Conservation (phyloP, 2,888 invertebrate species). For the Heliconius erato region DNA sequence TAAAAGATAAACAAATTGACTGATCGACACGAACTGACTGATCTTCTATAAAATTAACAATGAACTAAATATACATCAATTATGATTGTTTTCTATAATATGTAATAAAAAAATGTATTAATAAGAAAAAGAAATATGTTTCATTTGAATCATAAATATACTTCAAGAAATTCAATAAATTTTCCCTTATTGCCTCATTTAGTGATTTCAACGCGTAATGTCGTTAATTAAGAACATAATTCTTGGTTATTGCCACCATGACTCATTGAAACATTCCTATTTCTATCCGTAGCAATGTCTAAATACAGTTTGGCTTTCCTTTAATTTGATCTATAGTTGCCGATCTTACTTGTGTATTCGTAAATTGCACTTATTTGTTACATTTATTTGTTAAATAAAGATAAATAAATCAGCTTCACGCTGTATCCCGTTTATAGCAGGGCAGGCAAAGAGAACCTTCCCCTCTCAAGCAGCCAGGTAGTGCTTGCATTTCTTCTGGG, state of each 20-base stretch:
- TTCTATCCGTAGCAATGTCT: constrained; percentile 6
- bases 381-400: too few relatives aligned
- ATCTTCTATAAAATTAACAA: not conserved
- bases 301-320: not conserved
- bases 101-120: not conserved
- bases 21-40: not conserved
- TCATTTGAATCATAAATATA: constrained; percentile 25
- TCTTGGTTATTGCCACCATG: constrained; percentile 35
- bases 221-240: constrained; percentile 43
- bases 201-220: constrained; percentile 33
- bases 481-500: too few relatives aligned
- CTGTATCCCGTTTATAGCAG: too few relatives aligned
- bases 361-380: not conserved
- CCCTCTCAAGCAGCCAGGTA: too few relatives aligned
- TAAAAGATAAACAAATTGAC: too few relatives aligned
- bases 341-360: not conserved
- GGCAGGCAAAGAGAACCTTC: too few relatives aligned
- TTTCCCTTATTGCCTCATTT: constrained; percentile 30
- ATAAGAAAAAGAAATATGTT: constrained; percentile 1
- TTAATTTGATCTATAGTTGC: not conserved
- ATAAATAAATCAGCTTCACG: too few relatives aligned
- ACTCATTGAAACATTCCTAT: constrained; percentile 23
- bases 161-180: constrained; percentile 27
- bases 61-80: not conserved
- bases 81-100: not conserved